Evolutionary conservation across 2,113 vertebrate genomes (phyloP).

Genomic region (Catharus bicknelli): DNA sequence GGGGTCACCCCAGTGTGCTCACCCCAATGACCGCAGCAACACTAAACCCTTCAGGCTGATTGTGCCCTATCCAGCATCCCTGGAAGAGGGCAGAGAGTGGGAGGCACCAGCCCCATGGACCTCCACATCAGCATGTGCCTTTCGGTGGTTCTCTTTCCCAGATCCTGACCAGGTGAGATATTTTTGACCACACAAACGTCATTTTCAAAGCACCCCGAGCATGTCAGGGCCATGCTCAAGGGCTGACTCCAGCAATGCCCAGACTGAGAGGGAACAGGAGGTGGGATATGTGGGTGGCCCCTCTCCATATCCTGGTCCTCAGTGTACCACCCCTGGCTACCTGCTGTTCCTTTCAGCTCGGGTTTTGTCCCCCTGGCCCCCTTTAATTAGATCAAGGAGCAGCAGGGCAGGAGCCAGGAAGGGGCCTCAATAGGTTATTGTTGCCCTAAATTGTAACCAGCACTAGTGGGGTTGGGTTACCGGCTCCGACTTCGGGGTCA

Average conservation of each 20-base stretch:
- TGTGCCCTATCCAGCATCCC: not conserved
- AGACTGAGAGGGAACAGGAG: not conserved
- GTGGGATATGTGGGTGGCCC: rapidly evolving
- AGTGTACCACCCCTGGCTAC: not conserved
- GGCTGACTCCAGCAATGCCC: not conserved
- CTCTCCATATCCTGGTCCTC: rapidly evolving
- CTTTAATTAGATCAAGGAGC: conserved; percentile 53
- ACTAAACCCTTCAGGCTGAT: not conserved
- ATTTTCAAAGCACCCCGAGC: not conserved
- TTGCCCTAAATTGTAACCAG: conserved; percentile 69
- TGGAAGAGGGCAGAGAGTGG: not conserved
- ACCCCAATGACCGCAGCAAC: too few species aligned
- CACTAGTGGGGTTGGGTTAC: conserved; percentile 36
- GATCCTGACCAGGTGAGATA: not conserved
- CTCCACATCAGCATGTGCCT: too few species aligned
- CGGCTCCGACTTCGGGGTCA: not conserved
- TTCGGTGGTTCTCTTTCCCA: not conserved
- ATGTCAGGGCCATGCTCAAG: not conserved
- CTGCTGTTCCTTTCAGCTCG: not conserved
- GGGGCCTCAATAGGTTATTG: conserved; percentile 55
- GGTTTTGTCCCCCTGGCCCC: not conserved
- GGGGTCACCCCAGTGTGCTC: not conserved
- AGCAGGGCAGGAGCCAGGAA: conserved; percentile 47
- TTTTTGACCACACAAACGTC: rapidly evolving
- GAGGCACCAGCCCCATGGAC: not conserved